Conservation (phyloP, 2,888 invertebrate species). For the Notodonta dromedarius region DNA sequence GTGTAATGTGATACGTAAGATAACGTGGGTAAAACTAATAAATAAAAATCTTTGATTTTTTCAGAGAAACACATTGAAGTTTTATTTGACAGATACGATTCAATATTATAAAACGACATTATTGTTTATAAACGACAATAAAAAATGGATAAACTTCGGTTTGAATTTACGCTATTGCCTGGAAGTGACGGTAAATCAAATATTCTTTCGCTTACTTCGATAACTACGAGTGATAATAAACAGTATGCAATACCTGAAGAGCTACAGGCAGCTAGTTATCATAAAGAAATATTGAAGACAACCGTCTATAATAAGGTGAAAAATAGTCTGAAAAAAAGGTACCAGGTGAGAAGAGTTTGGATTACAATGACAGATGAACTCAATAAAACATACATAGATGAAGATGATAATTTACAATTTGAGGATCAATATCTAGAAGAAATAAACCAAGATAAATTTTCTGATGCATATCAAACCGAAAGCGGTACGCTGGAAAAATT, state of each 20-base stretch:
- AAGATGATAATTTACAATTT: constrained; percentile 16
- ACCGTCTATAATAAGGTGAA: constrained; percentile 10
- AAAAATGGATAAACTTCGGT: constrained; percentile 6
- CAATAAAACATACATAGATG: constrained; percentile 20
- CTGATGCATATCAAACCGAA: constrained; percentile 11
- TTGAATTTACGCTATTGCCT: constrained; percentile 8
- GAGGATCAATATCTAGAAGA: constrained; percentile 26
- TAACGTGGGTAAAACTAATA: too few relatives aligned
- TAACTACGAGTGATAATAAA: constrained; percentile 11
- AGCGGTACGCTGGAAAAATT: constrained; percentile 25
- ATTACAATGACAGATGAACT: constrained; percentile 12
- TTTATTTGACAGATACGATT: too few relatives aligned
- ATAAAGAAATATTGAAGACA: background rate
- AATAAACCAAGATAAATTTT: constrained; percentile 12
- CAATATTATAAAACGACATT: constrained; percentile 2
- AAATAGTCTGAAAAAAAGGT: constrained; percentile 19
- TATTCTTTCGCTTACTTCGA: constrained; percentile 4
- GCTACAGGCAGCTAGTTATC: constrained; percentile 4
- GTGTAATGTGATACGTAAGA: too few relatives aligned
- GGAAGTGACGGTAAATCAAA: constrained; percentile 6
- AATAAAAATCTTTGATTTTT: too few relatives aligned
- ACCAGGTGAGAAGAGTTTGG: constrained; percentile 20
- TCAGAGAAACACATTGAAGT: too few relatives aligned
- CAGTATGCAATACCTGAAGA: constrained; percentile 10
- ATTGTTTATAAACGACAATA: background rate